Percentiles rank a stretch among this genome's conserved stretches.
These are phyloP conservation scores for Stichopus horrens DNA, from an alignment of 53 echinoderm and acorn worm genomes.

Conservation along the genomic window DNA sequence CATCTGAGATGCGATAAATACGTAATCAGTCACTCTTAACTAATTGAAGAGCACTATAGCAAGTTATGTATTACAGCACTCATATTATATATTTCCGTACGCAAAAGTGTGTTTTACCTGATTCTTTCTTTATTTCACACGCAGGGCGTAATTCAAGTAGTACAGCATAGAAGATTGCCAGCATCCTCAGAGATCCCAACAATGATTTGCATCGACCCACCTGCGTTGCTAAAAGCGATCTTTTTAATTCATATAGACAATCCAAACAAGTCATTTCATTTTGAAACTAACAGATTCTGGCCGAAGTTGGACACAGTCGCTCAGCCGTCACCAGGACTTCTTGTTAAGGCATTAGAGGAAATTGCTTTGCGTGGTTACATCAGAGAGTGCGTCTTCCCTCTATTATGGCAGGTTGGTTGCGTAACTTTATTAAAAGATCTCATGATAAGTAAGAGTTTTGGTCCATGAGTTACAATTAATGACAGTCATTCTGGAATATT, in stretches of 20 bases:
- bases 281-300: constrained; percentile 91
- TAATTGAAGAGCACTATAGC: too few relatives aligned
- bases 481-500: too few relatives aligned
- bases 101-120: too few relatives aligned
- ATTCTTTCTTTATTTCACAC: neutral
- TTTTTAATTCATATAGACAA: constrained; percentile 76
- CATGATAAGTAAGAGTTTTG: neutral
- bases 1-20: too few relatives aligned
- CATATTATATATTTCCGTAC: too few relatives aligned
- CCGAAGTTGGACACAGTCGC: constrained; percentile 63
- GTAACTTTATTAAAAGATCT: neutral
- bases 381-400: constrained; percentile 80
- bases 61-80: too few relatives aligned
- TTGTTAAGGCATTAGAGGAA: constrained; percentile 90
- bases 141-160: constrained; percentile 26
- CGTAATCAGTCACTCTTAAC: too few relatives aligned
- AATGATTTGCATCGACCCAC: constrained; percentile 68
- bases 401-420: constrained; percentile 82
- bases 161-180: neutral
- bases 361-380: constrained; percentile 76
- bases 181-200: neutral
- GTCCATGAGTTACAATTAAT: neutral
- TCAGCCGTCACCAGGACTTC: constrained; percentile 74
- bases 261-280: constrained; percentile 76
- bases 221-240: constrained; percentile 63